These are phyloP conservation scores for Amyelois transitella DNA, from an alignment of 1,140 invertebrate species.

Conservation along the genomic window DNA sequence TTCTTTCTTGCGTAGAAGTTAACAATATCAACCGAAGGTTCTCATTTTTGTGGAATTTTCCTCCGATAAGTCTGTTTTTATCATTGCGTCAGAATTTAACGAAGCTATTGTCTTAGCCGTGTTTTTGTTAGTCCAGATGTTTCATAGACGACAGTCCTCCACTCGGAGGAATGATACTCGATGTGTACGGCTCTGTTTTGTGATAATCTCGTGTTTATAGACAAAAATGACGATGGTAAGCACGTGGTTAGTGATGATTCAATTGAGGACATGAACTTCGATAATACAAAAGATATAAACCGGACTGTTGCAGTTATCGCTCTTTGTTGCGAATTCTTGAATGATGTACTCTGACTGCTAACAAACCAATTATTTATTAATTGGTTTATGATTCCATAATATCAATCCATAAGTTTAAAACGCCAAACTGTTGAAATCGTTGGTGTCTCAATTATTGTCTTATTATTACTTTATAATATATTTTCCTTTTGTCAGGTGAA, in stretches of 20 bases:
- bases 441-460: too few relatives aligned
- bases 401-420: too few relatives aligned
- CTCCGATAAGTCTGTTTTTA: background rate
- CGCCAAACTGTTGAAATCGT: too few relatives aligned
- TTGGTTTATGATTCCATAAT: background rate
- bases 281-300: background rate
- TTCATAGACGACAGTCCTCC: background rate
- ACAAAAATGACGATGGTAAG: background rate
- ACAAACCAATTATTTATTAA: background rate
- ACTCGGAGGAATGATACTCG: too few relatives aligned
- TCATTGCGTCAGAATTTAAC: constrained; percentile 17
- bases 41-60: background rate
- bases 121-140: constrained; percentile 27
- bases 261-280: background rate
- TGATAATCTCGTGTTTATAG: background rate
- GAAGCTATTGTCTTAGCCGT: constrained; percentile 18
- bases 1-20: too few relatives aligned
- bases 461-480: too few relatives aligned
- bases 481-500: constrained; percentile 24
- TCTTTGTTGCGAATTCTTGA: background rate
- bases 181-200: background rate
- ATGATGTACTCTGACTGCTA: background rate
- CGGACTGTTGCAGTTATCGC: background rate
- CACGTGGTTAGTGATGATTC: background rate
- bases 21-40: too few relatives aligned